Evolutionary conservation across 2,888 invertebrate species (phyloP), one percentile per base, ranked within the genome.

Genomic region (Meliscaeva auricollis): DNA sequence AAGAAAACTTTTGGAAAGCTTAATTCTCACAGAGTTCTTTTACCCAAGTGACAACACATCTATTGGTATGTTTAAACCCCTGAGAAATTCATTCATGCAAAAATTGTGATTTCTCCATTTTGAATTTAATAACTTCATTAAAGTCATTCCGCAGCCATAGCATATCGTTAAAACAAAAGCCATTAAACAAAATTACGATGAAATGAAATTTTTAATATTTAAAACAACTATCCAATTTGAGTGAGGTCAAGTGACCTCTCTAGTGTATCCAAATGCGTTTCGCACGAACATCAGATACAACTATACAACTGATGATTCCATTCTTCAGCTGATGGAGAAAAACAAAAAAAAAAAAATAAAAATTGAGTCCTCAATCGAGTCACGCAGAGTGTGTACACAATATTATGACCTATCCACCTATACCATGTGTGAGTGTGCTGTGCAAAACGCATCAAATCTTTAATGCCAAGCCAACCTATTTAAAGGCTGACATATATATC

Each of bases 381-480:
- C 35, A 58, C 35, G 20, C 58, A 35, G 58, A 58, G n/a, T 62
- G 60, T 62, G 41, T 41, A 41, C 26, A 9, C 35, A 38, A 38
- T 15, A 46, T 46, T 46, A 62, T 44, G 58, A 62, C 60, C 60
- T 60, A 60, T 50, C 4, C 35, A 66, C 66, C 48, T 32, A n/a
- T n/a, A 48, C 17, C 46, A 0, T 48, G 32, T 35, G 50, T 41
- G 44, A 20, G 32, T 66, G 44, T 66, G 35, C 44, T 20, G 66
- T 50, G 56, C 64, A 69, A 79, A 78, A 83, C 78, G 83, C 83
- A 78, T 83, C 83, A 79, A 83, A 74, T 74, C 79, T 54, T 74
- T 83, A 83, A 78, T 78, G 56, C 79, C 74, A 83, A 79, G 56
- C 79, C 74, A 83, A 79, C 79, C 78, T 74, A 83, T 76, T 83